Base-by-base conservation (phyloP, 2,888 invertebrate genomes). In the Latrodectus hesperus region DNA sequence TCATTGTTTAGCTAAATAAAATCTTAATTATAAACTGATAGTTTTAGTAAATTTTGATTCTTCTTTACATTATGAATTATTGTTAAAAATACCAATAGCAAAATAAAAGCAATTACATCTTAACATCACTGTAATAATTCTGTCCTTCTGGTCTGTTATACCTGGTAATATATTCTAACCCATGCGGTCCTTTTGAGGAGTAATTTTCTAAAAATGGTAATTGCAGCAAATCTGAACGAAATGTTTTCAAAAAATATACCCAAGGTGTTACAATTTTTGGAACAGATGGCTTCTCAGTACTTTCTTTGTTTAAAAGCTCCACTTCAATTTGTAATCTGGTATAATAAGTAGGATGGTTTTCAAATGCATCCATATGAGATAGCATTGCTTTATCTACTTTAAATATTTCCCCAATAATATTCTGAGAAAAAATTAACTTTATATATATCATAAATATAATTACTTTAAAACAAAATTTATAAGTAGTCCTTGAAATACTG, bases 311-410 rank as follows among this genome's bases (percentile, higher is more conserved):
- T 90, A 93, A 92, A 3, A 60, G 14, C 26, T 76, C 51, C 90
- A 95, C 93, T 38, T 94, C 93, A 75, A 94, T 94, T 89, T 94
- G 91, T 90, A 95, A 94, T 89, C 97, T 93, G n/a, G 94, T 93
- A 91, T 98, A 98, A 91, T 95, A 96, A 26, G 94, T 93, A 0
- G 98, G 98, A 92, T 97, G 96, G 38, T 95, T 96, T 92, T 98
- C 98, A 26, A 98, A 92, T 88, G 95, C 94, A 90, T 98, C 98
- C 83, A 98, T 92, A 82, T 94, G 94, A 0, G 92, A 91, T 10
- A 98, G 92, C 95, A 97, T 96, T 65, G 92, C 91, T 0, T 95
- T 94, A 90, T 98, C 96, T 0, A 98, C 95, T 91, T 96, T 95
- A 91, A 96, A 98, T 8, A 98, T 93, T 93, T 98, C 98, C 11